Conservation (phyloP, 2,888 invertebrate species). For the Cantharis nigra region DNA sequence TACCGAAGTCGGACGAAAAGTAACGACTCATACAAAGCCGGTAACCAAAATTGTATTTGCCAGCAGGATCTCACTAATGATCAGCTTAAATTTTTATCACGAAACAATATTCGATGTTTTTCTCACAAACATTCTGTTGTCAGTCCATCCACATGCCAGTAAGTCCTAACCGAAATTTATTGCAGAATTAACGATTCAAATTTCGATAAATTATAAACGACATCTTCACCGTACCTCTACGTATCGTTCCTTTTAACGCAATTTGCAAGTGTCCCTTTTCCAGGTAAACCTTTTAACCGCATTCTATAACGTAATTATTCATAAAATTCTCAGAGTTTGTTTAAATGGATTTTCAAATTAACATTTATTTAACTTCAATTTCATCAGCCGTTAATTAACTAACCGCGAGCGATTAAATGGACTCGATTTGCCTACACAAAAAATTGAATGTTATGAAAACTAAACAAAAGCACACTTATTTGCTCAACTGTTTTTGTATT, state of each 20-base stretch:
- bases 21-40: neutral
- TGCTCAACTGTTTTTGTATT: neutral
- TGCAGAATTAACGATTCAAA: neutral
- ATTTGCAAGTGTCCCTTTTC: neutral
- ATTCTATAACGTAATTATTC: neutral
- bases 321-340: neutral
- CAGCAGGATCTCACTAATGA: neutral
- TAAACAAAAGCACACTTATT: neutral
- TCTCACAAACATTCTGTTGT: neutral
- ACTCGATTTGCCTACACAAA: neutral
- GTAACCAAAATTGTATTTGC: constrained; percentile 1
- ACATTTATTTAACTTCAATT: neutral
- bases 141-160: neutral
- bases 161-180: neutral
- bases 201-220: neutral
- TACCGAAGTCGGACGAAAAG: neutral
- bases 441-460: neutral
- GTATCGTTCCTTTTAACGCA: neutral
- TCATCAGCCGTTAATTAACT: neutral
- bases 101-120: neutral
- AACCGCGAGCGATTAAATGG: neutral
- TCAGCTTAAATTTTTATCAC: neutral
- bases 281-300: neutral
- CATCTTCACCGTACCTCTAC: neutral
- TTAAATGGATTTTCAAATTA: neutral